Evolutionary conservation across 92 coral and sea anemone species (phyloP).

Genomic region (Palythoa heliodiscus): DNA sequence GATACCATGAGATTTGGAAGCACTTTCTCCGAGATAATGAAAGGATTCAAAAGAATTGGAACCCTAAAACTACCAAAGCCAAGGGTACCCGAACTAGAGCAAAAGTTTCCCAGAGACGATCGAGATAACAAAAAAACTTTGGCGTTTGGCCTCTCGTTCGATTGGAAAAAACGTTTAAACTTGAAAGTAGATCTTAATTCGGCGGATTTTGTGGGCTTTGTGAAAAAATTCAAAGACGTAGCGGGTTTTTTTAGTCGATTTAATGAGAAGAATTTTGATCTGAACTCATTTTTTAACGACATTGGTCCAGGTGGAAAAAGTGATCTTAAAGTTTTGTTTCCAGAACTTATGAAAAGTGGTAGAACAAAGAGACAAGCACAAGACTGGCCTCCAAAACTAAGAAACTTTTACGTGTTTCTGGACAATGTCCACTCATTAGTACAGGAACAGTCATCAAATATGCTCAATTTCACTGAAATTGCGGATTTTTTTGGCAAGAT

Average conservation of each 20-base stretch:
- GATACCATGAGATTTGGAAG: slow-evolving; percentile 69
- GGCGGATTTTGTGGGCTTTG: slow-evolving; percentile 60
- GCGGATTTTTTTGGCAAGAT: slow-evolving; percentile 83
- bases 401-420: slow-evolving; percentile 69
- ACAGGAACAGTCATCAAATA: slow-evolving; percentile 64
- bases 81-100: slow-evolving; percentile 1
- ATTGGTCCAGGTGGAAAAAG: slow-evolving; percentile 69
- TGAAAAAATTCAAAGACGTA: slow-evolving; percentile 56
- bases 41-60: slow-evolving; percentile 67
- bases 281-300: slow-evolving; percentile 69
- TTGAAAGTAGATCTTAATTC: slow-evolving; percentile 71
- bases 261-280: slow-evolving; percentile 64
- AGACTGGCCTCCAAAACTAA: slow-evolving; percentile 34
- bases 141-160: slow-evolving; percentile 69
- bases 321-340: slow-evolving; percentile 57
- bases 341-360: slow-evolving; percentile 47
- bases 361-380: slow-evolving; percentile 12
- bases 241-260: slow-evolving; percentile 68
- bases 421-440: slow-evolving; percentile 56
- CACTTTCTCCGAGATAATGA: slow-evolving; percentile 74
- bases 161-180: slow-evolving; percentile 75
- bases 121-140: slow-evolving; percentile 25
- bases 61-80: slow-evolving; percentile 66
- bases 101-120: slow-evolving; percentile 36
- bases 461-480: slow-evolving; percentile 83